phyloP scores from a whole-genome alignment of 2,888 invertebrate species.

The Nasonia oneida region DNA sequence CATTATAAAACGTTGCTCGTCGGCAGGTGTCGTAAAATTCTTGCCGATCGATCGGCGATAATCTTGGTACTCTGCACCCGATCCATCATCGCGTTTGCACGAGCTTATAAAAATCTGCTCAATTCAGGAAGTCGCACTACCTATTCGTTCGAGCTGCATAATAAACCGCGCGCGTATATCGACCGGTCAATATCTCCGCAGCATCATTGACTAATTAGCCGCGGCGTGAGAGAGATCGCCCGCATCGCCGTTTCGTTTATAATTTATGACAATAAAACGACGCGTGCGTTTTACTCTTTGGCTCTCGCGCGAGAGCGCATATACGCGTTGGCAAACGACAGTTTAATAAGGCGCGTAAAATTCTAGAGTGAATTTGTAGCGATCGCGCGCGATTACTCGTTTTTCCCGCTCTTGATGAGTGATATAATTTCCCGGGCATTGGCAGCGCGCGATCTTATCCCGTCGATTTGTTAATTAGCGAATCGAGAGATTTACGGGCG shows the following conservation, averaged over 20 bases:
- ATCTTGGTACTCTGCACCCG: background rate
- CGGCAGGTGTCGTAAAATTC: background rate
- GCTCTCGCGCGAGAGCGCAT: background rate
- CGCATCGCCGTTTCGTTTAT: conserved; percentile 6
- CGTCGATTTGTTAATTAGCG: conserved; percentile 56
- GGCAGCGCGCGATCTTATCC: conserved; percentile 47
- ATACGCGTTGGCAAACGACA: background rate
- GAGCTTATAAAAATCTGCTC: background rate
- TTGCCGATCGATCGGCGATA: background rate
- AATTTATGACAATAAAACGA: conserved; percentile 54
- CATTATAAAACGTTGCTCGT: conserved; percentile 36
- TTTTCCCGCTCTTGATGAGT: background rate
- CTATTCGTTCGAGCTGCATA: background rate
- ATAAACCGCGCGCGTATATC: background rate
- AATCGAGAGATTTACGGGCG: conserved; percentile 44
- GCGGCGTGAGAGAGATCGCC: conserved; percentile 4
- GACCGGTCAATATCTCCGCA: background rate
- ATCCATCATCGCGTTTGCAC: background rate
- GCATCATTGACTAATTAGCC: conserved; percentile 34
- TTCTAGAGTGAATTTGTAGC: conserved; percentile 19
- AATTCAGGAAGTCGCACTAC: background rate
- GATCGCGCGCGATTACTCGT: background rate
- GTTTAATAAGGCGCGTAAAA: conserved; percentile 37
- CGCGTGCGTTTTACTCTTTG: background rate
- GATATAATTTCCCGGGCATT: conserved; percentile 13